phyloP scores from a whole-genome alignment of 1,140 invertebrate species.

The Charaxes varanes region DNA sequence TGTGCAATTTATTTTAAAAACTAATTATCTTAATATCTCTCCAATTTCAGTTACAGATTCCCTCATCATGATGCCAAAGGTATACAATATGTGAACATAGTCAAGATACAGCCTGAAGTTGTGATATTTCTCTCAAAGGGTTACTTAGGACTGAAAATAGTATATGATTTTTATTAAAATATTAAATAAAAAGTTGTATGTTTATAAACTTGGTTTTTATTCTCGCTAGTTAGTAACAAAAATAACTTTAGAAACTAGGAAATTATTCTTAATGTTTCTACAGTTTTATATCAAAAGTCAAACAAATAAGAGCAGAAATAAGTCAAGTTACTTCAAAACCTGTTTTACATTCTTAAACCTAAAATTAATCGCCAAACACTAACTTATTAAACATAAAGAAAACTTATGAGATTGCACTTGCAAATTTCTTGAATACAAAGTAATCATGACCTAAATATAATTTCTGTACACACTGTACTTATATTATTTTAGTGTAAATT shows the following conservation, averaged over 20 bases:
- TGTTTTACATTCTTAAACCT: too few species aligned
- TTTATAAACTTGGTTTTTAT: constrained; percentile 14
- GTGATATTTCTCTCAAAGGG: not conserved
- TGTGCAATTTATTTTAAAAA: too few species aligned
- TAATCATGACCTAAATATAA: too few species aligned
- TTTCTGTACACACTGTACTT: too few species aligned
- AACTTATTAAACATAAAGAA: too few species aligned
- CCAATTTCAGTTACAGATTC: constrained; percentile 71
- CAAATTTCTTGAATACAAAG: too few species aligned
- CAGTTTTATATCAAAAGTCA: not conserved
- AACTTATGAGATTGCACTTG: too few species aligned
- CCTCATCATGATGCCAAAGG: constrained; percentile 62
- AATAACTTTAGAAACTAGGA: constrained; percentile 18
- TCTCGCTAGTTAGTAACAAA: constrained; percentile 21
- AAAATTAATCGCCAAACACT: too few species aligned
- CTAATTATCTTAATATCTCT: too few species aligned
- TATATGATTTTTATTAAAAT: constrained; percentile 1
- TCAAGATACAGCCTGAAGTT: not conserved
- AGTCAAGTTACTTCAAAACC: too few species aligned
- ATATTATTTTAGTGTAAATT: not conserved
- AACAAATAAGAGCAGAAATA: too few species aligned
- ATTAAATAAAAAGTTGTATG: constrained; percentile 5
- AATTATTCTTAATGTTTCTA: constrained; percentile 1
- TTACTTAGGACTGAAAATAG: not conserved
- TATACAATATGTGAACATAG: constrained; percentile 39